Evolutionary conservation across 2,888 invertebrate genomes (phyloP), one percentile per base, ranked within the genome.

Genomic region (Leucozona laternaria): DNA sequence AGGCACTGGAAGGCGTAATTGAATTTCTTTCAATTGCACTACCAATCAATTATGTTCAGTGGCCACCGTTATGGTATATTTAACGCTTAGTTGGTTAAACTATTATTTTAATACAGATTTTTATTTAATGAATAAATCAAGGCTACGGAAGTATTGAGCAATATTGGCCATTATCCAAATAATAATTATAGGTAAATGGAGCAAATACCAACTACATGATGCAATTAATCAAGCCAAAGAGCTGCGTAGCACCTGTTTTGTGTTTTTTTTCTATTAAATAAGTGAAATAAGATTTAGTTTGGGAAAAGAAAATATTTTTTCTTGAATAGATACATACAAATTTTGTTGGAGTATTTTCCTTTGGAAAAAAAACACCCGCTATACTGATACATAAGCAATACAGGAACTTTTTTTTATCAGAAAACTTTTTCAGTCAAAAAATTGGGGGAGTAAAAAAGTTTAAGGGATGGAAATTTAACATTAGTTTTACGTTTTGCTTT

Each of bases 1-100:
- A 34, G 60, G 60, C 60, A 64, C 48, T n/a, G 17, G 45, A 70
- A 77, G 50, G 50, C 53, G 20, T 85, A 80, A 85, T 80, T 77
- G 76, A 85, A 80, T 77, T 77, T 80, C 76, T 68, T 80, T 73
- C 75, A 77, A 77, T 68, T 66, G 72, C 66, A 71, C 31, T 57
- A 50, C 75, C 43, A 79, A 57, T 50, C 45, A 79, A 75, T 71
- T 76, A 84, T 66, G 57, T 64, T 53, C 64, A 62, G 62, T 70
- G 40, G 68, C 60, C 60, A 22, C 60, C 40, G 22, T 60, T 40
- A 15, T 40, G 22, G 22, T 60, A 45, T 53, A 28, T 71, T 77
- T 48, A 70, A 57, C 55, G 40, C 71, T 66, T 28, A 40, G 57
- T n/a, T 50, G 20, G 10, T 34, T 15, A 34, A 45, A 25, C 45